Conservation (phyloP, 2,888 invertebrate genomes). For the Leptodirus hochenwartii region DNA sequence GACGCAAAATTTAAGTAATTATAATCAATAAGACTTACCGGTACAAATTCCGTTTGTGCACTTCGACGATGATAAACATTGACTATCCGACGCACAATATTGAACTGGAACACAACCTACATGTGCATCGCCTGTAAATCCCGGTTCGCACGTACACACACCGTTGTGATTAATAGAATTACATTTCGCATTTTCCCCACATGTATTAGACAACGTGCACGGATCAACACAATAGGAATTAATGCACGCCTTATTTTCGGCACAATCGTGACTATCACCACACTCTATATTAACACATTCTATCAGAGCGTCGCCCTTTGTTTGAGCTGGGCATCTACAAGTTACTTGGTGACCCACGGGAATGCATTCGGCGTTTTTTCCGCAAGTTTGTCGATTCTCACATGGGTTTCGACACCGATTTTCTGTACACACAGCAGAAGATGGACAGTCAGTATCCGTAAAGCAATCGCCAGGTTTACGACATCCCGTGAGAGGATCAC, state of each 20-base stretch:
- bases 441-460: slow-evolving; percentile 61
- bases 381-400: slow-evolving; percentile 44
- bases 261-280: slow-evolving; percentile 58
- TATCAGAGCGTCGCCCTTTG: slow-evolving; percentile 55
- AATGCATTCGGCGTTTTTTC: slow-evolving; percentile 55
- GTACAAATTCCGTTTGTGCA: slow-evolving; percentile 69
- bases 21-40: slow-evolving; percentile 29
- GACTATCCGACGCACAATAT: slow-evolving; percentile 61
- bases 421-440: slow-evolving; percentile 53
- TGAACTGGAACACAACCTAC: slow-evolving; percentile 69
- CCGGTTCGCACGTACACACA: slow-evolving; percentile 66
- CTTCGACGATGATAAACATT: slow-evolving; percentile 69
- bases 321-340: slow-evolving; percentile 58
- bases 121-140: slow-evolving; percentile 72
- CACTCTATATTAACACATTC: slow-evolving; percentile 63
- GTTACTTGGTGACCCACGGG: slow-evolving; percentile 48
- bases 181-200: slow-evolving; percentile 66
- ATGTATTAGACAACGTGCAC: slow-evolving; percentile 62
- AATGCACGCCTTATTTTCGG: slow-evolving; percentile 49
- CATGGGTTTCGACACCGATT: slow-evolving; percentile 67
- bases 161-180: slow-evolving; percentile 59
- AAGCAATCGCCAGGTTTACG: slow-evolving; percentile 69
- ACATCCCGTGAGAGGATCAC: slow-evolving; percentile 61
- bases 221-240: slow-evolving; percentile 67
- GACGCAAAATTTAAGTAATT: too few relatives aligned